Conservation (phyloP, 2,888 invertebrate species). For the Troglohyphantes excavatus region DNA sequence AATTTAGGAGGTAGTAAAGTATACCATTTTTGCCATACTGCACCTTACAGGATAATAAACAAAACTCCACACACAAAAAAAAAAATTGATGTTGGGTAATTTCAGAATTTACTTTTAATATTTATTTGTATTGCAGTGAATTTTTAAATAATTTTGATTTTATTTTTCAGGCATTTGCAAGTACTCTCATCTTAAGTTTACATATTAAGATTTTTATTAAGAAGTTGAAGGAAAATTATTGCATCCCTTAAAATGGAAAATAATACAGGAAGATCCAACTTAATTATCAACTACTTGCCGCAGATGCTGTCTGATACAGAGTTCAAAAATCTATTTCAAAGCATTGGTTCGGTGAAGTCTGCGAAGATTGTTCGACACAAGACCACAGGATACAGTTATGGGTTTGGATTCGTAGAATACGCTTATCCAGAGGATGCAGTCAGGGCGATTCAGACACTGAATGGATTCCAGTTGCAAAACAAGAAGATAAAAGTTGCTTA, state of each 20-base stretch:
- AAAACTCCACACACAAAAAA: no score
- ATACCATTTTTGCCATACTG: no score
- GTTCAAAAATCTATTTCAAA: slow-evolving; percentile 92
- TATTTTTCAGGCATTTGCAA: slow-evolving; percentile 19
- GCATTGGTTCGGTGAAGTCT: slow-evolving; percentile 93
- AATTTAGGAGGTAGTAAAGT: no score
- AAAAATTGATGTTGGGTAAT: no score
- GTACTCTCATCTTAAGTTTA: neutral
- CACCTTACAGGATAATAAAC: no score
- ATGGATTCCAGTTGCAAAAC: slow-evolving; percentile 93
- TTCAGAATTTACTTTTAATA: neutral
- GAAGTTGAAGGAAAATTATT: slow-evolving; percentile 13
- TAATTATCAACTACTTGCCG: slow-evolving; percentile 97
- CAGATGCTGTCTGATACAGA: slow-evolving; percentile 95
- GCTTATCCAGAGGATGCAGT: slow-evolving; percentile 91
- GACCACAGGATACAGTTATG: slow-evolving; percentile 95
- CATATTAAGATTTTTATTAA: neutral
- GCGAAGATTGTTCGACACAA: slow-evolving; percentile 87
- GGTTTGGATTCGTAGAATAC: slow-evolving; percentile 97
- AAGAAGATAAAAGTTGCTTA: slow-evolving; percentile 97
- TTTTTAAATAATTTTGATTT: slow-evolving; percentile 3
- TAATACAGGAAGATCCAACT: slow-evolving; percentile 86
- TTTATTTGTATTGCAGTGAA: neutral
- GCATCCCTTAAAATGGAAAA: slow-evolving; percentile 54
- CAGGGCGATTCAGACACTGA: slow-evolving; percentile 92